Base-by-base conservation (phyloP, 1,140 invertebrate species). In the Dryas iulia region DNA sequence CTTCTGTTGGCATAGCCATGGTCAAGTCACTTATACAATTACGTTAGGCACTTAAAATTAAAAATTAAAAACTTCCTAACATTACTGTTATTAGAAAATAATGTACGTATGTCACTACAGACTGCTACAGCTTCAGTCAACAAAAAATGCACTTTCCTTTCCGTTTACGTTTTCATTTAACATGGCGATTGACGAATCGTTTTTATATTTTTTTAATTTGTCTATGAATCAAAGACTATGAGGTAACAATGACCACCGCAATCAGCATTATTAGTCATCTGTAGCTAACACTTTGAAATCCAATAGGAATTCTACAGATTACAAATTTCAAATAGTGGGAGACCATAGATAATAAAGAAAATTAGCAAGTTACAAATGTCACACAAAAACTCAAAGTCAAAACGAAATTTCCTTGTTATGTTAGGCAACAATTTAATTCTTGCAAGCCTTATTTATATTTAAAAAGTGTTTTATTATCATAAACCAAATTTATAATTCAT, bases 131-230 rank as follows among this genome's bases (percentile, higher is more conserved):
- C 67, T 74, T 65, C 52, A 71, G 66, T 79, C 63, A 77, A 30
- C 18, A 81, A 82, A 82, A 82, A 77, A 79, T 78, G 68, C 68
- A 69, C 86, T 89, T 88, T 89, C 86, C 84, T 83, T 84, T 84
- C 83, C 84, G 82, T 87, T 87, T 86, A 87, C 85, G 83, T 85
- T 86, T 88, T 87, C 76, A 84, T 69, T 72, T 78, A 89, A 85
- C 82, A 87, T 89, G 87, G 87, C 87, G 84, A 57, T 54, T 70
- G 56, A 64, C 70, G 70, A 52, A 62, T 76, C 69, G 69, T 66
- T 69, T 71, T 54, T 24, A 39, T 60, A 23, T 60, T 39, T 65
- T 61, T 72, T 67, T 56, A 52, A 58, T 47, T 73, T 73, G 56
- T 70, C 58, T 73, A 63, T 73, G 67, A 59, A 47, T 18, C 14